These are phyloP conservation scores for Eugnorisma glareosa DNA, from an alignment of 2,888 invertebrate species.

Conservation along the genomic window DNA sequence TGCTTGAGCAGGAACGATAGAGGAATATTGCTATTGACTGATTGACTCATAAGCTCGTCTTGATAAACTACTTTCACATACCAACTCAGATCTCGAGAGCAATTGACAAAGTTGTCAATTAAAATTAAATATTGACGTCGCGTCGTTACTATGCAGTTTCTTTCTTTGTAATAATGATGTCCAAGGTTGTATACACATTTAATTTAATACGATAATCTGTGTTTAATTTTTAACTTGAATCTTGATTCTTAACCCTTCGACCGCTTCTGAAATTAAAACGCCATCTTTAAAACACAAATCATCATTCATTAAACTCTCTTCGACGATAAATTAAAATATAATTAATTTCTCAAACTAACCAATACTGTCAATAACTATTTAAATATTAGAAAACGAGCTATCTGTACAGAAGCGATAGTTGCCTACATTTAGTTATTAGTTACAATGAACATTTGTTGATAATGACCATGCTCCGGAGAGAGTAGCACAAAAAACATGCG, in stretches of 20 bases:
- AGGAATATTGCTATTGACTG: background rate
- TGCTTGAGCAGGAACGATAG: background rate
- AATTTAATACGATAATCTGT: too few relatives aligned
- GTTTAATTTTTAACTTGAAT: too few relatives aligned
- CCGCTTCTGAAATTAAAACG: background rate
- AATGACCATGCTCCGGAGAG: conserved; percentile 50
- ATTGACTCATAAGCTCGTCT: background rate
- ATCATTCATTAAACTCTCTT: conserved; percentile 1
- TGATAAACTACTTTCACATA: background rate
- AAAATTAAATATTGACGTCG: too few relatives aligned
- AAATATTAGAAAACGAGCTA: conserved; percentile 33
- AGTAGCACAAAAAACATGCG: conserved; percentile 50
- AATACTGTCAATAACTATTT: conserved; percentile 23
- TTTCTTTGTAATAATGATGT: too few relatives aligned
- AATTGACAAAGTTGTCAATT: background rate
- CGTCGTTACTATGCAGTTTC: too few relatives aligned
- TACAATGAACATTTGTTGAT: conserved; percentile 32
- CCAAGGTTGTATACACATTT: too few relatives aligned
- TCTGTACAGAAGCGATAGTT: conserved; percentile 30
- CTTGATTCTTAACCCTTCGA: background rate
- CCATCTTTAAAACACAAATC: background rate
- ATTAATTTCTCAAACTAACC: conserved; percentile 1
- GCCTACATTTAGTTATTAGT: conserved; percentile 15
- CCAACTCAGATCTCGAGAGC: background rate
- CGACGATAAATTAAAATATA: background rate